Evolutionary conservation across 2,797 vertebrate species (phyloP), one percentile per base, ranked within the genome.

Genomic region (Ibycter americanus): DNA sequence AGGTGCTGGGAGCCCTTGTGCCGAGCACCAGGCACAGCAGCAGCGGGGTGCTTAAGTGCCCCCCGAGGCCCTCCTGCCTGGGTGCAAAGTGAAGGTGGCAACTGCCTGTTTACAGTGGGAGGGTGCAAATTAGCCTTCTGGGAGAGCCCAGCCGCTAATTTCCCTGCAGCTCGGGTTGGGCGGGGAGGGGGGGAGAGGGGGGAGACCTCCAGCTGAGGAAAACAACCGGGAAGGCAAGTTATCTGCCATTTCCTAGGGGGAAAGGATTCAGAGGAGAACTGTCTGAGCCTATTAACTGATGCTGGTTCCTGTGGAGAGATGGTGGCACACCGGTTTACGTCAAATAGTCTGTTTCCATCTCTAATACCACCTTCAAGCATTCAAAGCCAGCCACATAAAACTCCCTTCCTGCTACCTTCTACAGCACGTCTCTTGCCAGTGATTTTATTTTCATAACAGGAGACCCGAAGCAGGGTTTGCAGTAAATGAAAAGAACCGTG

Each of bases 281-380:
- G 95, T 93, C 96, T 83, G 92, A 95, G 91, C 77, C 93, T 95
- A 91, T 96, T 97, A 96, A 44, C 68, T 86, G 96, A 83, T 72
- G 94, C 87, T 68, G 86, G 88, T 80, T 97, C 93, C 90, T 54
- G 82, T 76, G 90, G 90, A 91, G 95, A 96, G 87, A 92, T 86
- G 85, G 89, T 95, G 97, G 95, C 90, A 78, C 84, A 70, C 58
- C 2, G 29, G 79, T 93, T 89, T 92, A 46, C 84, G 92, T 92
- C 92, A 94, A 88, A 93, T 93, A 87, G 51, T 58, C 92, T 78
- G 65, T 95, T 95, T 92, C 87, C 79, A 71, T 66, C 84, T 83
- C 84, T 92, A 58, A 85, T 46, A 51, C 61, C 56, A 92, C 82
- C 83, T 97, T 74, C 54, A 34, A 90, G 83, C 61, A 4, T 74